Evolutionary conservation across 2,113 vertebrate genomes (phyloP).

Genomic region (Sander lucioperca): DNA sequence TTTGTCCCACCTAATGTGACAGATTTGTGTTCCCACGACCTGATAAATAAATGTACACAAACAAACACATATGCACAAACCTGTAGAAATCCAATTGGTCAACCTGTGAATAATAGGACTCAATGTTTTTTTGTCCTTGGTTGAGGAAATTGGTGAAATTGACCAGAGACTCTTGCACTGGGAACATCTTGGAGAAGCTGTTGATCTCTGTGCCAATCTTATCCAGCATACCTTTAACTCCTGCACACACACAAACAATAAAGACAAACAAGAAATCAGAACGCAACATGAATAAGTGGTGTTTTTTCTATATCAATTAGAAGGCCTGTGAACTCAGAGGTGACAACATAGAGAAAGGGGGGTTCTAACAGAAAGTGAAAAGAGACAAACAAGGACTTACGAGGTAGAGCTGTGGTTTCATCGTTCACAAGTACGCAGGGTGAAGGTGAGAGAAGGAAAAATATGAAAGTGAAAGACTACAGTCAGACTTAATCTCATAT

Average conservation of each 20-base stretch:
- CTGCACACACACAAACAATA: slow-evolving; percentile 59
- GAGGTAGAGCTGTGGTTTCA: slow-evolving; percentile 79
- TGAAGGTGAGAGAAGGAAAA: slow-evolving; percentile 36
- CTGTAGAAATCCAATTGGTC: slow-evolving; percentile 94
- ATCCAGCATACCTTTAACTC: slow-evolving; percentile 89
- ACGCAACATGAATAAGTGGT: neutral
- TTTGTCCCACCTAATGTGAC: neutral
- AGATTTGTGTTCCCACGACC: neutral
- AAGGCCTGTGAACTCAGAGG: neutral
- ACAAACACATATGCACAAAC: slow-evolving; percentile 75
- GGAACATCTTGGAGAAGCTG: slow-evolving; percentile 82
- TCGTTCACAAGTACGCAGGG: slow-evolving; percentile 27
- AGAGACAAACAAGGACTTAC: slow-evolving; percentile 69
- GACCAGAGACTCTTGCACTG: slow-evolving; percentile 85
- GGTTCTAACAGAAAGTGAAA: neutral
- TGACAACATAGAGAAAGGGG: neutral
- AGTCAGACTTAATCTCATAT: slow-evolving; percentile 1
- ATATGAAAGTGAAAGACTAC: slow-evolving; percentile 14
- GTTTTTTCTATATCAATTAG: neutral
- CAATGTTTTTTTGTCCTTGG: slow-evolving; percentile 83
- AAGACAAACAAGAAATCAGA: neutral
- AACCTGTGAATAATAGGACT: slow-evolving; percentile 84
- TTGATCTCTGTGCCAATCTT: slow-evolving; percentile 85
- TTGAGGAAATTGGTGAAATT: slow-evolving; percentile 85
- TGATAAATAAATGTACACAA: neutral